phyloP scores from a whole-genome alignment of 37 sponge, comb jelly and placozoan genomes.

The Halisarca cf. caerulea region DNA sequence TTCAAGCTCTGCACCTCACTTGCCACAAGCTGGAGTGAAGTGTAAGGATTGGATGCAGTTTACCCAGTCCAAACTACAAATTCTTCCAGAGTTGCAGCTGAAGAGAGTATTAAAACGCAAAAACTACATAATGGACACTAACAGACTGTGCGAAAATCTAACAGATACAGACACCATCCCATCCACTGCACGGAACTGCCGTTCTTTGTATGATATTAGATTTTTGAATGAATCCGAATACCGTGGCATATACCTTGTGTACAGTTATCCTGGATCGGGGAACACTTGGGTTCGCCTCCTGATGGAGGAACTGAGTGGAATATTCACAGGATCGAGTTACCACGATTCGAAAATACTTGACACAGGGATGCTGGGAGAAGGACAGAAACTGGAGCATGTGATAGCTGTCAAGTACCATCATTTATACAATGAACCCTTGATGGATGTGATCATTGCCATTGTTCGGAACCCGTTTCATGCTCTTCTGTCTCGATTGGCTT shows the following conservation, averaged over 20 bases:
- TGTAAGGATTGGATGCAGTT: too few relatives aligned
- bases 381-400: background rate
- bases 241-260: background rate
- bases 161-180: too few relatives aligned
- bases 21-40: too few relatives aligned
- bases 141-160: too few relatives aligned
- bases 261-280: conserved; percentile 6
- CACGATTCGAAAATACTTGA: background rate
- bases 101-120: too few relatives aligned
- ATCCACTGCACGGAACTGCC: too few relatives aligned
- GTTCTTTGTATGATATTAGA: too few relatives aligned
- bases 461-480: conserved; percentile 26
- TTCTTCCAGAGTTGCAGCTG: too few relatives aligned
- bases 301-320: background rate
- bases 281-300: background rate
- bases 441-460: background rate
- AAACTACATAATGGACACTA: too few relatives aligned
- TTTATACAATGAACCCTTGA: background rate
- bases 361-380: conserved; percentile 25
- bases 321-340: conserved; percentile 17
- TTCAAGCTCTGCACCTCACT: too few relatives aligned
- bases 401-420: background rate
- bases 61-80: too few relatives aligned
- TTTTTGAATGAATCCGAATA: background rate
- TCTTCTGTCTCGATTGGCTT: background rate